A percentile compares a stretch with the other conserved stretches of the same genome.
Evolutionary conservation across 2,797 vertebrate species (phyloP).

Genomic region (Diceros bicornis): DNA sequence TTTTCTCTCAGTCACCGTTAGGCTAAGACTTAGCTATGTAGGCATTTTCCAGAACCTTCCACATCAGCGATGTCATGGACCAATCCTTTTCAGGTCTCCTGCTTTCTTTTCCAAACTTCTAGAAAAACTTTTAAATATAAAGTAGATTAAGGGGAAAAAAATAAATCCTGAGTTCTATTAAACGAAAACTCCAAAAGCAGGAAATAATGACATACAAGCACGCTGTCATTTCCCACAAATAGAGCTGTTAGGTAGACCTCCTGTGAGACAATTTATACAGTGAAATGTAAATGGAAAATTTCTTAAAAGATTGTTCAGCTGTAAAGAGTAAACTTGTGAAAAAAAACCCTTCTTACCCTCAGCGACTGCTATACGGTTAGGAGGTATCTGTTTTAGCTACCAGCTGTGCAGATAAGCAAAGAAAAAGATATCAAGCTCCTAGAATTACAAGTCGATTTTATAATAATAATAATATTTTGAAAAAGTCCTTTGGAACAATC

Average conservation of each 20-base stretch:
- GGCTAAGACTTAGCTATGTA: accelerated
- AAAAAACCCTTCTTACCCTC: constrained; percentile 82
- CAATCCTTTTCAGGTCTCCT: background rate
- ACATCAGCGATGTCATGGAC: background rate
- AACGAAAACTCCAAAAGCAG: constrained; percentile 83
- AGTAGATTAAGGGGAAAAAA: constrained; percentile 72
- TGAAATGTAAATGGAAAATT: constrained; percentile 82
- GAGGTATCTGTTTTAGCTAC: constrained; percentile 85
- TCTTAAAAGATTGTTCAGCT: constrained; percentile 79
- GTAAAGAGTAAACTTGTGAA: constrained; percentile 84
- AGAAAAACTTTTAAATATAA: constrained; percentile 80
- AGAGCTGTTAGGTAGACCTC: constrained; percentile 85
- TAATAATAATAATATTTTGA: background rate
- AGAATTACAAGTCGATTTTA: constrained; percentile 30
- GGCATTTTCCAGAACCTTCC: background rate
- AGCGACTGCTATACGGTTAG: constrained; percentile 78
- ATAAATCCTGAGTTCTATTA: constrained; percentile 75
- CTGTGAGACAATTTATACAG: constrained; percentile 85
- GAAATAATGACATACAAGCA: constrained; percentile 80
- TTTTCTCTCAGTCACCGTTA: accelerated
- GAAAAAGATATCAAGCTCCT: constrained; percentile 76
- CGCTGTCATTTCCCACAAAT: constrained; percentile 85
- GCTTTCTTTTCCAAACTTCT: background rate
- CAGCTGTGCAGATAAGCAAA: constrained; percentile 79
- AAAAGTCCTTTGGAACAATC: constrained; percentile 55